Base-by-base conservation (phyloP, 2,797 vertebrate genomes). In the Glossophaga mutica region DNA sequence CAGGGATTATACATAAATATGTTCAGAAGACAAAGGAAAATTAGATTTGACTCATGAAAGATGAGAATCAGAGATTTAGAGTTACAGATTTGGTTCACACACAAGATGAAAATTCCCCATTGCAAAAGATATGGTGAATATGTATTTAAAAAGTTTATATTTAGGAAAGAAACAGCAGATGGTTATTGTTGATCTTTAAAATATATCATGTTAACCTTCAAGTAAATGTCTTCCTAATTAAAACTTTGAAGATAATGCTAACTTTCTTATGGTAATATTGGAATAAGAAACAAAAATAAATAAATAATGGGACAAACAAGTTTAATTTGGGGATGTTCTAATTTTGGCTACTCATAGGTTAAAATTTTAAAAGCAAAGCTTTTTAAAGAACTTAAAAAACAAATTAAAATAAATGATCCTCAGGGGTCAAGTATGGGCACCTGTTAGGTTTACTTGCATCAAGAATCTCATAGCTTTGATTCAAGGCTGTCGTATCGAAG, bases 1-100 rank as follows among this genome's bases (percentile, higher is more conserved):
- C 0, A 83, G 15, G 11, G 26, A 90, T 46, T 87, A 90, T 57
- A 83, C 15, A 78, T 67, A 94, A 94, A 83, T 92, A 81, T 82
- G 21, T 67, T n/a, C 59, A 37, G 46, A 87, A 88, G 89, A 94
- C 62, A 79, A 94, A 87, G 32, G 22, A 83, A 95, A 95, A 74
- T 90, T 50, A 87, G 22, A 78, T 71, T 8, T 84, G 39, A 82
- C 29, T 92, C 84, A 82, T 83, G 68, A 90, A 90, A 88, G 67
- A 62, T 62, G 22, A 89, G 32, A 81, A 71, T 10, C 42, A 73
- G 77, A 94, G 86, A 50, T 74, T 87, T 18, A 52, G 26, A 87
- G 6, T 16, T 8, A n/a, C 0, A 59, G 16, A 74, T 62, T 52
- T 73, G 50, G 4, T 44, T 91, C 32, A 67, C n/a, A 32, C 0